These are phyloP conservation scores for Nesogale talazaci DNA, from an alignment of 2,113 vertebrate species.

Conservation along the genomic window DNA sequence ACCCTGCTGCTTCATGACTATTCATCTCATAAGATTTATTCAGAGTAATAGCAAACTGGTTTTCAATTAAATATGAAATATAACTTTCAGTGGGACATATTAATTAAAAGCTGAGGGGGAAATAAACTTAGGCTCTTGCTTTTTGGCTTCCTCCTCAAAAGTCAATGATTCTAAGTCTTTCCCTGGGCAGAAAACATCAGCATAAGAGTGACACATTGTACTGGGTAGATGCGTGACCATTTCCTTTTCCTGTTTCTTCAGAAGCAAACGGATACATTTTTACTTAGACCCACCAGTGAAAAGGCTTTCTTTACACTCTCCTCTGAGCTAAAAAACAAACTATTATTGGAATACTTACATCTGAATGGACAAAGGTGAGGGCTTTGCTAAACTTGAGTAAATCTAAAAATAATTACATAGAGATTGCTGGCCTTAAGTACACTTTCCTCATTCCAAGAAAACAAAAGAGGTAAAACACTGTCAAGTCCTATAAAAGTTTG, in stretches of 20 bases:
- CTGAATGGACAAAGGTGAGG: constrained; percentile 10
- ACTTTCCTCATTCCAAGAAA: constrained; percentile 23
- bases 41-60: constrained; percentile 63
- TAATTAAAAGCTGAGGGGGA: constrained; percentile 38
- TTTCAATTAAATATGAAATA: constrained; percentile 73
- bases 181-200: not conserved
- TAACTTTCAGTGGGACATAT: constrained; percentile 32
- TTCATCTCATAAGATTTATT: constrained; percentile 68
- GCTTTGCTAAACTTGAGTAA: constrained; percentile 44
- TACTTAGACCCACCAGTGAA: not conserved
- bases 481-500: not conserved
- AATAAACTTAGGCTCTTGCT: constrained; percentile 23
- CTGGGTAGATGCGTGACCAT: not conserved
- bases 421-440: constrained; percentile 26
- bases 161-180: not conserved
- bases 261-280: constrained; percentile 28
- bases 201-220: constrained; percentile 3
- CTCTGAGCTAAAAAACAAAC: not conserved
- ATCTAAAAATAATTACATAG: constrained; percentile 18
- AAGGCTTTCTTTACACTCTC: constrained; percentile 19
- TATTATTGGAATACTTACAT: not conserved
- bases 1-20: constrained; percentile 66
- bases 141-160: constrained; percentile 32
- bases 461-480: not conserved
- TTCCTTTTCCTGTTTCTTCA: not conserved